Percentiles rank a stretch among this genome's conserved stretches.
Conservation (phyloP, 1,140 invertebrate genomes). For the Liolophura sinensis region DNA sequence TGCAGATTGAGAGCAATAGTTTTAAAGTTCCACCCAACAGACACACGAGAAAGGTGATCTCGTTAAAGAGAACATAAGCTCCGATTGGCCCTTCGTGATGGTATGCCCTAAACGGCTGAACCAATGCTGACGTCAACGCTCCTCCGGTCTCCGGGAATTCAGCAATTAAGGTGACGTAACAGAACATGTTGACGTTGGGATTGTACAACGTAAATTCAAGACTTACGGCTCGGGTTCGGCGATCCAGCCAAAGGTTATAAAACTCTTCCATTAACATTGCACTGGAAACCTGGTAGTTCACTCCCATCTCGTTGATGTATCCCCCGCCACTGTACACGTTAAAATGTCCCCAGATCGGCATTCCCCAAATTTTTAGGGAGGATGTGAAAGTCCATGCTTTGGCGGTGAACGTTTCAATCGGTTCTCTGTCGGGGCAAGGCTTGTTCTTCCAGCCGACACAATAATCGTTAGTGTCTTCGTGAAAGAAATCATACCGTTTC, state of each 20-base stretch:
- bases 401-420: conserved; percentile 22
- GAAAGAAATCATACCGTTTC: conserved; percentile 13
- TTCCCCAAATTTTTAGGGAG: conserved; percentile 29
- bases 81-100: conserved; percentile 36
- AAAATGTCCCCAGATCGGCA: conserved; percentile 33
- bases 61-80: conserved; percentile 34
- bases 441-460: conserved; percentile 31
- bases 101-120: conserved; percentile 39
- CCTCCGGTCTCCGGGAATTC: conserved; percentile 62
- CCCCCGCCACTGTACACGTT: conserved; percentile 36
- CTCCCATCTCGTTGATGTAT: conserved; percentile 36
- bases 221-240: conserved; percentile 61
- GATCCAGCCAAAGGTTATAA: conserved; percentile 60
- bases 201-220: conserved; percentile 64
- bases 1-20: conserved; percentile 27
- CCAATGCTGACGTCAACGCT: conserved; percentile 36
- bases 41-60: conserved; percentile 36
- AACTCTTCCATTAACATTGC: conserved; percentile 49
- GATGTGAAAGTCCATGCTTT: conserved; percentile 34
- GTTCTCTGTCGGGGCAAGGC: conserved; percentile 20
- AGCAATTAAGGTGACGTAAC: conserved; percentile 31
- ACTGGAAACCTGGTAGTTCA: conserved; percentile 29
- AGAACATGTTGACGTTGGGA: conserved; percentile 46
- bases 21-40: conserved; percentile 26
- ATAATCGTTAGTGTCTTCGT: conserved; percentile 26